A percentile compares a stretch with the other conserved stretches of the same genome.
Evolutionary conservation across 2,888 invertebrate genomes (phyloP).

Genomic region (Sphecodes monilicornis): DNA sequence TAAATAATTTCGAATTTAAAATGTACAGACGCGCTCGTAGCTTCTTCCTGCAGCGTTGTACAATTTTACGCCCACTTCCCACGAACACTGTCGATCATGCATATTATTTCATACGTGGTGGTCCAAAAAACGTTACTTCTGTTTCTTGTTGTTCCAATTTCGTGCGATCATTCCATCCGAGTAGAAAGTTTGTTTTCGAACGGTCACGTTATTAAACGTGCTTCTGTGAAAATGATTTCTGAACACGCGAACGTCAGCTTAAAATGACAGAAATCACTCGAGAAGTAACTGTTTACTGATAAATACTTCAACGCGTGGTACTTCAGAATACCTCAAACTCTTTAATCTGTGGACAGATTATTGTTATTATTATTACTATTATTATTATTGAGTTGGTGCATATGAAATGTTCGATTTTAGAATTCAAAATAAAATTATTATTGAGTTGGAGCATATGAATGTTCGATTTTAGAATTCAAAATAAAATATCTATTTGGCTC

Average conservation of each 20-base stretch:
- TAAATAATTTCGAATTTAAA: conserved; percentile 20
- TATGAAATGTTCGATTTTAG: neutral
- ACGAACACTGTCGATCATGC: neutral
- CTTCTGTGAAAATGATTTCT: neutral
- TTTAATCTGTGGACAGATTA: neutral
- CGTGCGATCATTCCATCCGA: neutral
- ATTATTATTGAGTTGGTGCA: neutral
- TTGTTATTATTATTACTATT: neutral
- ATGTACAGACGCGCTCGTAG: neutral
- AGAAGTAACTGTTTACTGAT: neutral
- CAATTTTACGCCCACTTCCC: neutral
- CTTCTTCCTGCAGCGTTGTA: neutral
- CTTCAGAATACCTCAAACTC: neutral
- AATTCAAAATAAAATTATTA: too few species aligned
- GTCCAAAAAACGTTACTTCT: neutral
- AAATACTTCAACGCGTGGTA: neutral
- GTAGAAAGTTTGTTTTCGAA: neutral
- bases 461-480: too few species aligned
- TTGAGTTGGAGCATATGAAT: too few species aligned
- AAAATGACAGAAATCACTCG: neutral
- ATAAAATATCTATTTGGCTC: too few species aligned
- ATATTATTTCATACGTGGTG: neutral
- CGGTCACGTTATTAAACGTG: conserved; percentile 4
- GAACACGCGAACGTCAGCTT: neutral
- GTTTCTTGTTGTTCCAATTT: neutral